A percentile compares a stretch with the other conserved stretches of the same genome.
phyloP scores from a whole-genome alignment of 1,140 invertebrate genomes.

The Myzus persicae region DNA sequence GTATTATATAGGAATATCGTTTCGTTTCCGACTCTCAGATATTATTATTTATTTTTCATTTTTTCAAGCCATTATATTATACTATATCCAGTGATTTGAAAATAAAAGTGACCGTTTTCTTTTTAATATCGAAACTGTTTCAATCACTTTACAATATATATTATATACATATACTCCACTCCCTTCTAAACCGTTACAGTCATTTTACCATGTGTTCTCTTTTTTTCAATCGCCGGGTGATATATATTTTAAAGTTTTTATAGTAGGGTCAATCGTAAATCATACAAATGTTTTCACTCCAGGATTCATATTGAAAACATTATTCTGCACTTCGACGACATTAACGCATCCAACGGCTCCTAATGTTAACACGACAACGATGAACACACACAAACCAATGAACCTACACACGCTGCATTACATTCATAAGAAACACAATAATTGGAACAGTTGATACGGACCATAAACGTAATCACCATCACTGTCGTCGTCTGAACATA shows the following conservation, averaged over 20 bases:
- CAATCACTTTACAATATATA: slow-evolving; percentile 18
- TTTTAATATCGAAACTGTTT: slow-evolving; percentile 55
- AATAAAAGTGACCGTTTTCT: slow-evolving; percentile 45
- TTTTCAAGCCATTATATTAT: slow-evolving; percentile 27
- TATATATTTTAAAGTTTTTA: slow-evolving; percentile 43
- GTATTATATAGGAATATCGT: slow-evolving; percentile 50
- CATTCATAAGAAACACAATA: background rate
- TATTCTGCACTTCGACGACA: slow-evolving; percentile 45
- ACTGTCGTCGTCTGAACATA: background rate
- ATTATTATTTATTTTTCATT: slow-evolving; percentile 34
- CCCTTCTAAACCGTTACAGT: background rate
- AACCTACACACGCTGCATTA: background rate
- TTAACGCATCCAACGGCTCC: background rate
- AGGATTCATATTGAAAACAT: slow-evolving; percentile 45
- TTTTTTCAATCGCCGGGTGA: slow-evolving; percentile 6
- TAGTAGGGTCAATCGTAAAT: slow-evolving; percentile 50
- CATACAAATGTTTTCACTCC: slow-evolving; percentile 46
- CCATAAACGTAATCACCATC: background rate
- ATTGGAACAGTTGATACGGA: background rate
- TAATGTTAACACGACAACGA: slow-evolving; percentile 21
- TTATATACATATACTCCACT: background rate
- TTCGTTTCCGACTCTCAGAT: slow-evolving; percentile 36
- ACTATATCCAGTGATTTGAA: slow-evolving; percentile 20
- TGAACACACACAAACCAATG: background rate
- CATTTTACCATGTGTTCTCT: slow-evolving; percentile 43